Conservation (phyloP, 2,113 vertebrate species). For the Myotis lucifugus region DNA sequence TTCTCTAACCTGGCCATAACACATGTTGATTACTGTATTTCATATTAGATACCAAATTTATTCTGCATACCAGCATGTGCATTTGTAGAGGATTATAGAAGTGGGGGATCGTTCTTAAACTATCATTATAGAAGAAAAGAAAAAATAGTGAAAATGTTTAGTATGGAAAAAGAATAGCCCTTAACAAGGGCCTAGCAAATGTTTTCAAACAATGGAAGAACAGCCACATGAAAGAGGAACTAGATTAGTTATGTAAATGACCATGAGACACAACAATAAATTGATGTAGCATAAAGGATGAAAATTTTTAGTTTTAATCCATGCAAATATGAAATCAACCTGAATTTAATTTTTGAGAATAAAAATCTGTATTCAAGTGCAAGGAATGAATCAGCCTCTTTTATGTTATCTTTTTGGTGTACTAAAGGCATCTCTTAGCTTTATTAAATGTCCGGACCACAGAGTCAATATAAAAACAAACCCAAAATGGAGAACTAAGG, state of each 20-base stretch:
- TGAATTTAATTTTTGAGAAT: not conserved
- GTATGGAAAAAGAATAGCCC: not conserved
- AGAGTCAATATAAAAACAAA: conserved; percentile 23
- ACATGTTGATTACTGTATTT: not conserved
- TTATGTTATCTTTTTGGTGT: not conserved
- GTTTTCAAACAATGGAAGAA: not conserved
- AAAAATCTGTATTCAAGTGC: not conserved
- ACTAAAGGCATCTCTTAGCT: not conserved
- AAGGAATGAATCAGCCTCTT: not conserved
- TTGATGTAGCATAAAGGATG: not conserved
- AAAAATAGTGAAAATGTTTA: not conserved
- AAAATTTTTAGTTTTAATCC: not conserved
- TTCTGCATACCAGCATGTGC: not conserved
- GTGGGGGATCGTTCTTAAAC: not conserved
- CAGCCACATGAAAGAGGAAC: not conserved
- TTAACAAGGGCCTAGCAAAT: not conserved
- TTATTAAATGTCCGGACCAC: not conserved
- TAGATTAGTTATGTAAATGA: not conserved
- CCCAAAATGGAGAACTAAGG: not conserved
- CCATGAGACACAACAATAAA: not conserved
- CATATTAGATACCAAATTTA: not conserved
- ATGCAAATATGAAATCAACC: not conserved
- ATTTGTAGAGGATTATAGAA: not conserved
- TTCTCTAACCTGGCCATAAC: not conserved
- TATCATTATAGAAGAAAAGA: not conserved